Base-by-base conservation (phyloP, 2,797 vertebrate species). In the Triplophysa bombifrons region DNA sequence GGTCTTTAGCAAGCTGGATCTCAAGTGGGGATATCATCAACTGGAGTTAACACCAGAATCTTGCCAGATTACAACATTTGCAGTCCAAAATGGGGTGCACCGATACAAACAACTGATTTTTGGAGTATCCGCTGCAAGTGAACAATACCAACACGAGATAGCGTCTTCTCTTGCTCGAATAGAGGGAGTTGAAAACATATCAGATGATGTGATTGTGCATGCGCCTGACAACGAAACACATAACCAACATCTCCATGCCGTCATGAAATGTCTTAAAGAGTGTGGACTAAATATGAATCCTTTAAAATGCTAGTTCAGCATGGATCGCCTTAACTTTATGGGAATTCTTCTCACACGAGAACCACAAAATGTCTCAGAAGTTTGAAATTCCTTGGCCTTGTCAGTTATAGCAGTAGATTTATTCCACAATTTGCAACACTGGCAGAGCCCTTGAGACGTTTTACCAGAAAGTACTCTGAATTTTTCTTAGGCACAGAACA, bases 81-180 rank as follows among this genome's bases (percentile, higher is more conserved):
- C 80, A n/a, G 84, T 84, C 2, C 82, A 87, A 30, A 85, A 72
- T 0, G 44, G 75, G 0, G n/a, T 80, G 0, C 79, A 69, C 51
- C 51, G 71, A 22, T 78, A 80, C 56, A 87, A 85, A 60, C 7
- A 58, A 41, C 46, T n/a, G n/a, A 58, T 84, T 20, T 85, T 82
- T 60, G 71, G 84, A 12, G 74, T 83, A 17, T 85, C 55, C 0
- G 83, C 82, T 2, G 75, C 80, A 2, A 84, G 83, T 44, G 70
- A 84, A 41, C 72, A 82, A 46, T 80, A 77, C 10, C 75, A 85
- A 5, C 81, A 88, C 1, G 72, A 86, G 27, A 74, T 80, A 7
- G 74, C 17, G 30, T 72, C 80, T 2, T 1, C 25, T 27, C 20
- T 84, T 3, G 72, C 81, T 22, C 76, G 75, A 0, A 80, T 69